A percentile compares a stretch with the other conserved stretches of the same genome.
Evolutionary conservation across 2,797 vertebrate species (phyloP).

Genomic region (Danio tinwini): DNA sequence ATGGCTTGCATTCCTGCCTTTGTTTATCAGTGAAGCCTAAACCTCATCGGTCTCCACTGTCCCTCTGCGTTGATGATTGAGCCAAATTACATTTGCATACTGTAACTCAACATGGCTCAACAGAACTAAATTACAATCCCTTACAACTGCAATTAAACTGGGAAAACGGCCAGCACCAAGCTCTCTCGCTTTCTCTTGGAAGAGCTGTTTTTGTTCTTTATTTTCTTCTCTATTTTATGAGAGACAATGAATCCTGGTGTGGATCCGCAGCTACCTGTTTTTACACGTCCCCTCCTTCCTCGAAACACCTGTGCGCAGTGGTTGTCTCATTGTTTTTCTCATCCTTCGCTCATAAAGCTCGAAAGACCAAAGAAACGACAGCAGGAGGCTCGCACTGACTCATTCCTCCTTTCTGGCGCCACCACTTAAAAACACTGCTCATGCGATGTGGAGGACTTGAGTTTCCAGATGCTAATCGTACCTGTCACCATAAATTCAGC

Average conservation of each 20-base stretch:
- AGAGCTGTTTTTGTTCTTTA: constrained; percentile 71
- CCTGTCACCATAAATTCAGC: constrained; percentile 75
- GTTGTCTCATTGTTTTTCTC: constrained; percentile 78
- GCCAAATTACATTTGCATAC: constrained; percentile 44
- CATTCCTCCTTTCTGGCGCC: constrained; percentile 85
- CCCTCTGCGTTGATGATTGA: constrained; percentile 25
- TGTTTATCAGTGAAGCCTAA: constrained; percentile 1
- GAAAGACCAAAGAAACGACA: constrained; percentile 77
- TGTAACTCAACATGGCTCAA: constrained; percentile 62
- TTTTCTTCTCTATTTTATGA: constrained; percentile 66
- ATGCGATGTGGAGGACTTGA: constrained; percentile 74
- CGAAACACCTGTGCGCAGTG: constrained; percentile 76
- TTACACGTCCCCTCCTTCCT: constrained; percentile 79
- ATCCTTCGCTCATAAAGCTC: constrained; percentile 76
- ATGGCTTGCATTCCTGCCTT: background rate
- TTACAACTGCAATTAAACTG: constrained; percentile 72
- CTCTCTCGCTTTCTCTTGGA: constrained; percentile 39
- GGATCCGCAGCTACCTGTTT: constrained; percentile 80
- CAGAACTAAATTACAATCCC: constrained; percentile 72
- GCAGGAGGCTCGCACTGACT: constrained; percentile 83
- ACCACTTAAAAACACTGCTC: constrained; percentile 74
- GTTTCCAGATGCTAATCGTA: constrained; percentile 80
- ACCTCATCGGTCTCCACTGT: constrained; percentile 1
- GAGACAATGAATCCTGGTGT: constrained; percentile 72
- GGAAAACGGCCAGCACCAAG: constrained; percentile 71